Conservation (phyloP, 2,888 invertebrate genomes). For the Sclerodermus sp. region DNA sequence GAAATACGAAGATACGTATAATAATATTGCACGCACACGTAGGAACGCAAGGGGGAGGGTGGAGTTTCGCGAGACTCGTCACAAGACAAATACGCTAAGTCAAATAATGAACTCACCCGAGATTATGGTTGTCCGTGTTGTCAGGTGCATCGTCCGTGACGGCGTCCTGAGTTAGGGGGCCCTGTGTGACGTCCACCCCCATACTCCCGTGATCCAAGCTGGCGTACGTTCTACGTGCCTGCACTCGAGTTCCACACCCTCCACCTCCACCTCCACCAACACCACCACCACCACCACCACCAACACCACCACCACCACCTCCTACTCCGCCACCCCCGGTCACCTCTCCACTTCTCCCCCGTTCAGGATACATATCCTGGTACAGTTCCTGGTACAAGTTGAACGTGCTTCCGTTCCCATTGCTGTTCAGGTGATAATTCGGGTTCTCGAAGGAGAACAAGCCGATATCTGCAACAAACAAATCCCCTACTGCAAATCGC, state of each 20-base stretch:
- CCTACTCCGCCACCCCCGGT: conserved; percentile 61
- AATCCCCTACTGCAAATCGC: too few species aligned
- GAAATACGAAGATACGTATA: too few species aligned
- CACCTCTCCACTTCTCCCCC: conserved; percentile 54
- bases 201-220: conserved; percentile 70
- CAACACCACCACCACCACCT: conserved; percentile 61
- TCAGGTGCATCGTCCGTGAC: conserved; percentile 55
- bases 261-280: too few species aligned
- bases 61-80: too few species aligned
- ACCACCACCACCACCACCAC: conserved; percentile 59
- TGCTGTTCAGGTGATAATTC: conserved; percentile 81
- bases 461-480: conserved; percentile 76
- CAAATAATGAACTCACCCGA: conserved; percentile 57
- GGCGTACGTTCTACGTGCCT: conserved; percentile 66
- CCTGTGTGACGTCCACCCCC: conserved; percentile 69
- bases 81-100: neutral
- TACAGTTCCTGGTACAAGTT: conserved; percentile 69
- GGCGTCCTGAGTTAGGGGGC: conserved; percentile 61
- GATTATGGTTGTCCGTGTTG: conserved; percentile 58
- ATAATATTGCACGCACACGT: too few species aligned
- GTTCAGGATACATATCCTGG: conserved; percentile 62
- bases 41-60: too few species aligned
- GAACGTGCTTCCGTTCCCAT: conserved; percentile 63
- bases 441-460: conserved; percentile 89
- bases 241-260: conserved; percentile 55